Base-by-base conservation (phyloP, 2,888 invertebrate species). In the Mystacides longicornis region DNA sequence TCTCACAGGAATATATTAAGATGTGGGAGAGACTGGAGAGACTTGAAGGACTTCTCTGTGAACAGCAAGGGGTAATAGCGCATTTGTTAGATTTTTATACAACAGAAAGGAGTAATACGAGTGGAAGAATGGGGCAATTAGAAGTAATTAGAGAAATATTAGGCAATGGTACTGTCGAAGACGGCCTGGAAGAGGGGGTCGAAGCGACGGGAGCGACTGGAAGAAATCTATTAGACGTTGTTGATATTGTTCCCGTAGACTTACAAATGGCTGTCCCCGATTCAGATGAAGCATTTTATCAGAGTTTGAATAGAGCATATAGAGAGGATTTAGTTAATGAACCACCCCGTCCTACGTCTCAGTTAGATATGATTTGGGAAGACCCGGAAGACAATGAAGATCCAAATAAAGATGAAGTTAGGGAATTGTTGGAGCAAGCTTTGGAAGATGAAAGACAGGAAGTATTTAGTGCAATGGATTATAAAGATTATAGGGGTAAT, bases 21-120 rank as follows among this genome's bases (percentile, higher is more conserved):
- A 94, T 94, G 88, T 94, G 93, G 93, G 89, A 90, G 66, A 79
- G 93, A 46, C 75, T 94, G 58, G 93, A 94, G 67, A 89, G 93
- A 69, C 75, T 94, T 23, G 93, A 94, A 69, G 83, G 88, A 20
- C 80, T 93, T 58, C 81, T 93, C 2, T 84, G 87, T 69, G 93
- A 93, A 67, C 94, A 94, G 70, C 93, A 93, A 69, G 87, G 89
- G 64, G 92, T 93, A 45, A 92, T 94, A 65, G 84, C 88, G 51
- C 93, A 93, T 67, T 77, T 94, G 65, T 82, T 93, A 67, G 87
- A 88, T 67, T 86, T 87, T 71, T 88, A 88, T 68, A 67, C 69
- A 49, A 69, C 74, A 11, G 81, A 75, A 52, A 71, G 83, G 62
- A 80, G 81, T 59, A 63, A 68, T 51, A 73, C 79, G 31, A 73